A percentile compares a stretch with the other conserved stretches of the same genome.
These are phyloP conservation scores for Triplophysa rosa DNA, from an alignment of 2,113 vertebrate species.

Conservation along the genomic window DNA sequence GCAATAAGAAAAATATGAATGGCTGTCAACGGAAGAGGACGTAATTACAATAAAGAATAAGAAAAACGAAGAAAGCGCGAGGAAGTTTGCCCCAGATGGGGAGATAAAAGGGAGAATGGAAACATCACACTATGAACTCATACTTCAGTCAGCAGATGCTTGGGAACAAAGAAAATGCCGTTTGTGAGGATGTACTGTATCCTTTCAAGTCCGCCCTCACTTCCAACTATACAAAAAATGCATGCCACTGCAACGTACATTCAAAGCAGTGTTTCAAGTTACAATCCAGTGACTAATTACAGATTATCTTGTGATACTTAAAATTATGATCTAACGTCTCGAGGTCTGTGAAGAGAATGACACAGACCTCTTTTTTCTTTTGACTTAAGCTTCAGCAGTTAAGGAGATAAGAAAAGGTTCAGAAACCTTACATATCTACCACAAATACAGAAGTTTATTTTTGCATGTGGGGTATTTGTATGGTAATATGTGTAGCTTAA, in stretches of 20 bases:
- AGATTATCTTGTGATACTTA: neutral
- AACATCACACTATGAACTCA: slow-evolving; percentile 34
- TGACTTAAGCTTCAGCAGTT: neutral
- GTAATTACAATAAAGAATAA: neutral
- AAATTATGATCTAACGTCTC: neutral
- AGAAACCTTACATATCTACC: too few relatives aligned
- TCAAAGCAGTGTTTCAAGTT: neutral
- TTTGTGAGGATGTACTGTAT: neutral
- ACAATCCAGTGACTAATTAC: neutral
- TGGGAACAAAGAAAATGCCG: slow-evolving; percentile 27
- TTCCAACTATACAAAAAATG: neutral
- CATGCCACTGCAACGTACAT: neutral
- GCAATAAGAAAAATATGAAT: slow-evolving; percentile 52
- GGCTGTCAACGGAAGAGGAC: neutral
- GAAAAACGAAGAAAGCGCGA: neutral
- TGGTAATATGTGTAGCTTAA: neutral
- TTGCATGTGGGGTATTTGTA: neutral
- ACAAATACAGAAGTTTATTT: neutral
- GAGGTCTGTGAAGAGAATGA: slow-evolving; percentile 22
- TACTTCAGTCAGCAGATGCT: slow-evolving; percentile 23
- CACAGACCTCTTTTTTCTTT: slow-evolving; percentile 34
- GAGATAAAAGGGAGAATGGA: slow-evolving; percentile 1
- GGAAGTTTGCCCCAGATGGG: slow-evolving; percentile 13
- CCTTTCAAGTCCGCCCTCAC: neutral
- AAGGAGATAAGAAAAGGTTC: neutral